These are phyloP conservation scores for Morpho deidamia DNA, from an alignment of 2,888 invertebrate genomes.

Conservation along the genomic window DNA sequence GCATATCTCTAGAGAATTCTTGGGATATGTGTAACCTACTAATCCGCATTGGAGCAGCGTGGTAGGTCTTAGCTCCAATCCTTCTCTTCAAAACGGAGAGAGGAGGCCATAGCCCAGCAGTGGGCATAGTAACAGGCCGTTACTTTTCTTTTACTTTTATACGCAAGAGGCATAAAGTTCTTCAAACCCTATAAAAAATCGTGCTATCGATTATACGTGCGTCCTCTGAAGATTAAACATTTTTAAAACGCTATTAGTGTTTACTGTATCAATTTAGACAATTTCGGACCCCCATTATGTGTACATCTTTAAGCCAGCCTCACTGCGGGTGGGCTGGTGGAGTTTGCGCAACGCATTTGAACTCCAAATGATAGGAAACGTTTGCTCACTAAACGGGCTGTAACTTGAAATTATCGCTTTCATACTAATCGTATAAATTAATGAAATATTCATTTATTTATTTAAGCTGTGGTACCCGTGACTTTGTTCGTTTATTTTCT, in stretches of 20 bases:
- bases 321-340: slow-evolving; percentile 34
- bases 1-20: too few relatives aligned
- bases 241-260: background rate
- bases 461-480: background rate
- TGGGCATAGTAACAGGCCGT: too few relatives aligned
- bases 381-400: slow-evolving; percentile 32
- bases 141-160: too few relatives aligned
- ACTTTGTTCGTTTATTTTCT: too few relatives aligned
- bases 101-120: too few relatives aligned
- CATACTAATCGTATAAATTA: background rate
- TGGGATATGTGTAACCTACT: too few relatives aligned
- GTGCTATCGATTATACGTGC: background rate
- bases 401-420: slow-evolving; percentile 33
- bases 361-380: slow-evolving; percentile 33
- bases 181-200: background rate
- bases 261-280: background rate
- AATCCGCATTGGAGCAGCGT: too few relatives aligned
- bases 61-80: too few relatives aligned
- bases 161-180: too few relatives aligned
- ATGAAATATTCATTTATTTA: background rate
- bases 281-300: slow-evolving; percentile 4
- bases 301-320: slow-evolving; percentile 10
- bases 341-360: slow-evolving; percentile 33
- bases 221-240: background rate
- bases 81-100: too few relatives aligned